Evolutionary conservation across 2,888 invertebrate species (phyloP).

Genomic region (Dolomedes plantarius): DNA sequence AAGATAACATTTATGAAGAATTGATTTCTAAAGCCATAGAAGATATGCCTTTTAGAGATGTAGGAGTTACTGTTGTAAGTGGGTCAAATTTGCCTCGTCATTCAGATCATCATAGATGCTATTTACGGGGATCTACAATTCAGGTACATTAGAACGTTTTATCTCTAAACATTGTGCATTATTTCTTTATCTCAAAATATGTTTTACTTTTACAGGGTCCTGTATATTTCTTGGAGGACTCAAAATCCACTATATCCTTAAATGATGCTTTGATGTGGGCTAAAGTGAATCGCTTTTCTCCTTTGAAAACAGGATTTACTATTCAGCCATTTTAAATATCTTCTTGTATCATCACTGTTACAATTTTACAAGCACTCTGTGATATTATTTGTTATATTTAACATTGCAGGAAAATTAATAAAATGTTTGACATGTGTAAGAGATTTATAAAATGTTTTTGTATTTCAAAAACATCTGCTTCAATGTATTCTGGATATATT

Average conservation of each 20-base stretch:
- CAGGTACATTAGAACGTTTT: conserved; percentile 29
- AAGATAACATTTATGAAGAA: conserved; percentile 43
- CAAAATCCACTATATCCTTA: conserved; percentile 76
- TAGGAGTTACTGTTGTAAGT: conserved; percentile 75
- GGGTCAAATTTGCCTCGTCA: conserved; percentile 77
- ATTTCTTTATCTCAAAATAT: no score
- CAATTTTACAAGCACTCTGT: no score
- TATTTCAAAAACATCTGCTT: no score
- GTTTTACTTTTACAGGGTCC: conserved; percentile 76
- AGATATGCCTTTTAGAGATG: conserved; percentile 61
- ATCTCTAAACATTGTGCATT: no score
- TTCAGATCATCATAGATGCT: conserved; percentile 76
- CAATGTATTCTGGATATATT: no score
- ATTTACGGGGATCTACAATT: conserved; percentile 70
- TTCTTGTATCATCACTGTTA: no score
- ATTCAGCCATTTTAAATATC: conserved; percentile 77
- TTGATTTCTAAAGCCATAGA: conserved; percentile 42
- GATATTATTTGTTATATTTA: no score
- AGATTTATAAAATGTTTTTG: no score
- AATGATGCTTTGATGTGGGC: conserved; percentile 79
- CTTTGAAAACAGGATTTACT: conserved; percentile 76
- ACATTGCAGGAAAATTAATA: no score
- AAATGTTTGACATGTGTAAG: no score
- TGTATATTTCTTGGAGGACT: conserved; percentile 77
- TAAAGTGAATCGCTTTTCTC: conserved; percentile 78